A percentile compares a stretch with the other conserved stretches of the same genome.
These are phyloP conservation scores for Fulica atra DNA, from an alignment of 2,113 vertebrate genomes.

Conservation along the genomic window DNA sequence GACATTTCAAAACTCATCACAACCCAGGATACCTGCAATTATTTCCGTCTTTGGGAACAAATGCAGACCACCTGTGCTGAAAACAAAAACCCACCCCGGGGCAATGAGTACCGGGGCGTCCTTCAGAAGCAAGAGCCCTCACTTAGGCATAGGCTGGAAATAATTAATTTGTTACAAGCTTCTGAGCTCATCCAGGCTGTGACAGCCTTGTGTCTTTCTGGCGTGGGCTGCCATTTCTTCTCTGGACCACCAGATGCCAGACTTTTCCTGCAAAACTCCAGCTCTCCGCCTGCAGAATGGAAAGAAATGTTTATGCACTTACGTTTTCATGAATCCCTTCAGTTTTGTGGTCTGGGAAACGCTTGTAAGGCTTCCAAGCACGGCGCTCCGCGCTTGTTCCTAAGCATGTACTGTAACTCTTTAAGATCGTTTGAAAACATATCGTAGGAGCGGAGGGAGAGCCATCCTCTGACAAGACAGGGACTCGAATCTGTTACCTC, in stretches of 20 bases:
- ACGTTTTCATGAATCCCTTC: not conserved
- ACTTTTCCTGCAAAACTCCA: conserved; percentile 75
- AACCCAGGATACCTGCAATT: accelerated
- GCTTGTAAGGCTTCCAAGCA: not conserved
- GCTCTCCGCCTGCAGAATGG: not conserved
- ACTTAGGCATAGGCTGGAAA: not conserved
- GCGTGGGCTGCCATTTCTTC: conserved; percentile 7
- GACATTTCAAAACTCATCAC: not conserved
- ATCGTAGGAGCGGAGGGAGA: not conserved
- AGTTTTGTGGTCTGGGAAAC: not conserved
- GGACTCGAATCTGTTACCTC: not conserved
- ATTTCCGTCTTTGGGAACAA: not conserved
- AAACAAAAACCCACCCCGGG: not conserved
- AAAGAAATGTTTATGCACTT: not conserved
- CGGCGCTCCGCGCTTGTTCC: accelerated
- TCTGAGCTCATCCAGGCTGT: not conserved
- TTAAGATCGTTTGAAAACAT: not conserved
- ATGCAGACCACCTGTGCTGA: not conserved
- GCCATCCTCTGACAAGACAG: not conserved
- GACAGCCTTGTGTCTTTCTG: not conserved
- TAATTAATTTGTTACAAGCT: not conserved
- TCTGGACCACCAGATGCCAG: conserved; percentile 79
- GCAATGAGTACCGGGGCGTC: not conserved
- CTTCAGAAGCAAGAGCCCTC: not conserved
- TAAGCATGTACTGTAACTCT: not conserved